These are phyloP conservation scores for Lamellibrachia columna DNA, from an alignment of 2,888 invertebrate species.

Conservation along the genomic window DNA sequence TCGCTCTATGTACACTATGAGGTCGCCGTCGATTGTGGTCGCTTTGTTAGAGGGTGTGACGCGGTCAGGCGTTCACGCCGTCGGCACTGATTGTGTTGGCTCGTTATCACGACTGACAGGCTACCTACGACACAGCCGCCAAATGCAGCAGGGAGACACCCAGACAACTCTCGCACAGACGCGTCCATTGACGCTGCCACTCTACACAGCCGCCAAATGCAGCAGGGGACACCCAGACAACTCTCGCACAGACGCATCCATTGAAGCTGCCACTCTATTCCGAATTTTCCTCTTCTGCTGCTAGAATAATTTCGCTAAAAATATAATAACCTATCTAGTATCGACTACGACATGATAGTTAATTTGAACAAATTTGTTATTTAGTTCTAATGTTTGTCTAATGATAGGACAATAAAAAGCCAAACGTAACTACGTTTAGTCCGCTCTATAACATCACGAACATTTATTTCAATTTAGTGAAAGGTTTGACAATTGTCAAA, in stretches of 20 bases:
- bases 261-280: not conserved
- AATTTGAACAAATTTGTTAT: too few relatives aligned
- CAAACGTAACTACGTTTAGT: too few relatives aligned
- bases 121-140: not conserved
- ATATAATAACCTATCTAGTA: too few relatives aligned
- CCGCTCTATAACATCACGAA: too few relatives aligned
- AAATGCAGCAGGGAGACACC: not conserved
- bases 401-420: too few relatives aligned
- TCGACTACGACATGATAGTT: too few relatives aligned
- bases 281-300: too few relatives aligned
- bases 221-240: not conserved
- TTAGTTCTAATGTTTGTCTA: too few relatives aligned
- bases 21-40: not conserved
- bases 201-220: not conserved
- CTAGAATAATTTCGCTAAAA: too few relatives aligned
- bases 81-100: not conserved
- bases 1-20: not conserved
- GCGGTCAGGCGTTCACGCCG: not conserved
- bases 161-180: not conserved
- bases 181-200: too few relatives aligned
- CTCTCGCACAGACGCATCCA: not conserved
- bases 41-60: not conserved
- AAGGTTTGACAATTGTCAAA: too few relatives aligned
- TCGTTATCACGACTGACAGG: conserved; percentile 16
- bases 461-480: too few relatives aligned